These are phyloP conservation scores for Hippocampus mohnikei DNA, from an alignment of 2,113 vertebrate genomes.

Conservation along the genomic window DNA sequence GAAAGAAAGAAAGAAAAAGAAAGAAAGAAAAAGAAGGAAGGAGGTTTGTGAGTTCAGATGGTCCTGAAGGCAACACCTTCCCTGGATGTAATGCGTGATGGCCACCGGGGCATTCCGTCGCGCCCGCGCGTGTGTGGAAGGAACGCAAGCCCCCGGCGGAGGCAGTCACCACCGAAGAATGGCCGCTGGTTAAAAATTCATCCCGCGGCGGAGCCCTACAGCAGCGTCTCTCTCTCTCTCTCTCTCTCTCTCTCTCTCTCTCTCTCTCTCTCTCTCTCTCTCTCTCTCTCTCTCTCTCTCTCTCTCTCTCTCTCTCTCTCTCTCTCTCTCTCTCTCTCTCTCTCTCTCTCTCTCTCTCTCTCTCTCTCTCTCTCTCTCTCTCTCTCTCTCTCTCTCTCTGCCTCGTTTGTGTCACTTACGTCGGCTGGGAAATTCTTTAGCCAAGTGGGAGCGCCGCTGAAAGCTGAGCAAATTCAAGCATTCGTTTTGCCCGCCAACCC, in stretches of 20 bases:
- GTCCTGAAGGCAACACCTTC: too few species aligned
- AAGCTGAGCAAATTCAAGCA: not conserved
- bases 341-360: constrained; percentile 36
- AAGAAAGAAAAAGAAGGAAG: too few species aligned
- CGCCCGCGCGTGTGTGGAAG: constrained; percentile 28
- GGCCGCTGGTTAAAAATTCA: constrained; percentile 68
- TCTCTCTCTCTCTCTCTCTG: constrained; percentile 14
- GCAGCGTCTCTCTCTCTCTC: constrained; percentile 38
- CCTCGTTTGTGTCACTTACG: constrained; percentile 29
- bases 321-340: constrained; percentile 13
- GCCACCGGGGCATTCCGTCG: too few species aligned
- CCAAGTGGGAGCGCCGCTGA: not conserved
- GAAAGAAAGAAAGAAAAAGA: too few species aligned
- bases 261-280: constrained; percentile 13
- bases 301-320: constrained; percentile 12
- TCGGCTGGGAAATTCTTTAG: constrained; percentile 7
- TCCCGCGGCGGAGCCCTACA: constrained; percentile 38
- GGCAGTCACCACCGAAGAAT: constrained; percentile 51
- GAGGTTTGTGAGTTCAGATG: too few species aligned
- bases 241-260: constrained; percentile 13
- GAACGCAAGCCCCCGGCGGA: constrained; percentile 64
- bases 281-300: constrained; percentile 14
- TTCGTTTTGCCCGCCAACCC: not conserved
- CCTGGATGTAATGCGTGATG: too few species aligned
- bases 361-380: constrained; percentile 38